Conservation (phyloP, 2,888 invertebrate genomes). For the Caprella mutica region DNA sequence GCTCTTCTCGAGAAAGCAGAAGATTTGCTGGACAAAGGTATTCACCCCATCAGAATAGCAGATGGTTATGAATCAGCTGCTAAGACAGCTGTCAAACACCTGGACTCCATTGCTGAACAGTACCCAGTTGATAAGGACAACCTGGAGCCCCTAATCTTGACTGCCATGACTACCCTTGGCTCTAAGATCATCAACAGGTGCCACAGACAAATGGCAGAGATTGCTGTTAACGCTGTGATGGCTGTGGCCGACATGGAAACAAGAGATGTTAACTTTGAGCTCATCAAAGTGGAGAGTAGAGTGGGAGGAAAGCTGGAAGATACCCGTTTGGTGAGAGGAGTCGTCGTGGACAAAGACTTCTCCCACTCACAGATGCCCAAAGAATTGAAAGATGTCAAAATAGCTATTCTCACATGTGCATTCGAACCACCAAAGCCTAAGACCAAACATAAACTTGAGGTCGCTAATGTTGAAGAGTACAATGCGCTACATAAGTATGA, state of each 20-base stretch:
- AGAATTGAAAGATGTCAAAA: constrained; percentile 66
- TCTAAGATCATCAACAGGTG: constrained; percentile 60
- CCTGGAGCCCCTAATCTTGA: constrained; percentile 75
- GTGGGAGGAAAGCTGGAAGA: constrained; percentile 95
- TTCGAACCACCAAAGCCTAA: constrained; percentile 99
- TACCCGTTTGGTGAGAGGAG: constrained; percentile 88
- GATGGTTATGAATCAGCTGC: constrained; percentile 98
- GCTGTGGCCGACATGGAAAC: constrained; percentile 89
- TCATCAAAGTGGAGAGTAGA: constrained; percentile 97
- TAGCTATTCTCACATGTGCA: constrained; percentile 96
- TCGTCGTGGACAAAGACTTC: constrained; percentile 96
- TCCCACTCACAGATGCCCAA: constrained; percentile 99
- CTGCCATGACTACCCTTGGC: constrained; percentile 95
- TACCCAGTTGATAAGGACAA: constrained; percentile 76
- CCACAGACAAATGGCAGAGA: constrained; percentile 94
- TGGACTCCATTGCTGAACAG: constrained; percentile 76
- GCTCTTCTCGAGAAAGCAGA: constrained; percentile 93
- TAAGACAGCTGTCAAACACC: constrained; percentile 67
- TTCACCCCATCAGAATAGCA: constrained; percentile 96
- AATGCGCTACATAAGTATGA: constrained; percentile 83
- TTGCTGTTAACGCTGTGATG: constrained; percentile 93
- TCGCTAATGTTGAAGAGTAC: constrained; percentile 91
- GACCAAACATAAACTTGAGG: constrained; percentile 98
- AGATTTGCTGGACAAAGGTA: constrained; percentile 80
- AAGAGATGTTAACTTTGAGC: constrained; percentile 94